Evolutionary conservation across 2,797 vertebrate genomes (phyloP).

Genomic region (Darevskia mixta): DNA sequence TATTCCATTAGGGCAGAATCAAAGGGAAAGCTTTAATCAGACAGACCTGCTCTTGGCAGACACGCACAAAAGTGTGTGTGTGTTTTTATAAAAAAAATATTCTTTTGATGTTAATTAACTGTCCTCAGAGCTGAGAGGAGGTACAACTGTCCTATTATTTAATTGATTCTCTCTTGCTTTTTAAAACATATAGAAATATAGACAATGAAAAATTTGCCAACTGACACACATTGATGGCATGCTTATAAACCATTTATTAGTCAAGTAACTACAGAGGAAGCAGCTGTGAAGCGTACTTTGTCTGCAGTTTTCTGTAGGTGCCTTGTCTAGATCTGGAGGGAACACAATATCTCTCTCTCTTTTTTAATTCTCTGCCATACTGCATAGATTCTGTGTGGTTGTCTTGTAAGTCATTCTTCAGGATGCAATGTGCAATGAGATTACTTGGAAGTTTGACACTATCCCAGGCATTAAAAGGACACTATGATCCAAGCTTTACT

Average conservation of each 20-base stretch:
- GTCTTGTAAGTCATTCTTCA: conserved; percentile 47
- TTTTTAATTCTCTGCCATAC: conserved; percentile 37
- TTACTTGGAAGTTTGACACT: neutral
- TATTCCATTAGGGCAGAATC: neutral
- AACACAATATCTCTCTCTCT: conserved; percentile 24
- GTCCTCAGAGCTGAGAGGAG: neutral
- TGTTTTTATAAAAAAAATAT: neutral
- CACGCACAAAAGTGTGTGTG: neutral
- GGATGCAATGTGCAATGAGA: conserved; percentile 6
- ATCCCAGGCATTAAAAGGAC: neutral
- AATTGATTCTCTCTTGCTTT: neutral
- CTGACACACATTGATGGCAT: neutral
- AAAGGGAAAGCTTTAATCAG: neutral
- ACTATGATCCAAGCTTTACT: neutral
- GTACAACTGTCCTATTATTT: neutral
- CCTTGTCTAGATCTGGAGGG: conserved; percentile 55
- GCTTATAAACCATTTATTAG: conserved; percentile 10
- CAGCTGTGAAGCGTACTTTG: conserved; percentile 44
- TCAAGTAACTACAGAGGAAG: neutral
- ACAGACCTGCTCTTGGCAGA: neutral
- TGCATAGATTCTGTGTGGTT: conserved; percentile 8
- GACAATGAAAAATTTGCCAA: neutral
- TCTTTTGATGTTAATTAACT: conserved; percentile 11
- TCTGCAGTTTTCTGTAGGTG: conserved; percentile 58
- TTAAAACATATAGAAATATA: conserved; percentile 11